These are phyloP conservation scores for Cottus gobio DNA, from an alignment of 2,113 vertebrate genomes.

Conservation along the genomic window DNA sequence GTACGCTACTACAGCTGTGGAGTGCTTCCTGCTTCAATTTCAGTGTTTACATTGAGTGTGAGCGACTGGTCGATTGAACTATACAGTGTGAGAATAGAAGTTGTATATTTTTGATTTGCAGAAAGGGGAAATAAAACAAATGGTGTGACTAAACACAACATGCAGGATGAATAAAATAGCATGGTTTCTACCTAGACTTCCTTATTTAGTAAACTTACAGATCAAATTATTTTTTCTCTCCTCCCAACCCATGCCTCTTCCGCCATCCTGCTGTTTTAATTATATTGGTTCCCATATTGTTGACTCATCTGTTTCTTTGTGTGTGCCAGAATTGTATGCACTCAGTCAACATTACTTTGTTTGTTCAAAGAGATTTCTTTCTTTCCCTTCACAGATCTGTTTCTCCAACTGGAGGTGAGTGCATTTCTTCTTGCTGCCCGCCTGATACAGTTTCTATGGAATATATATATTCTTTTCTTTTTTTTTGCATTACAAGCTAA, in stretches of 20 bases:
- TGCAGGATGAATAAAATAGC: background rate
- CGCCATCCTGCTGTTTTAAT: slow-evolving; percentile 13
- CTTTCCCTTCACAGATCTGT: slow-evolving; percentile 88
- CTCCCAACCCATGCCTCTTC: background rate
- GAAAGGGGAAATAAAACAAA: background rate
- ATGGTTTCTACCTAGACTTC: background rate
- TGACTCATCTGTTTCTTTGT: background rate
- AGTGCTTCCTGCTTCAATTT: slow-evolving; percentile 8
- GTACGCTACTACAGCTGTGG: background rate
- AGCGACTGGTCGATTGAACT: background rate
- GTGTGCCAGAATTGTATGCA: background rate
- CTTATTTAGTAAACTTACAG: background rate
- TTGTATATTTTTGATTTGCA: background rate
- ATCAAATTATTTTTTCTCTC: background rate
- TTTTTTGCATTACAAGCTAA: background rate
- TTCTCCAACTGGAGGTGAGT: slow-evolving; percentile 97
- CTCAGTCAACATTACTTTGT: background rate
- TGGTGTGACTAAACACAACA: background rate
- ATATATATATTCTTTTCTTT: background rate
- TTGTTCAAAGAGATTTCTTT: slow-evolving; percentile 2
- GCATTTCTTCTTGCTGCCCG: background rate
- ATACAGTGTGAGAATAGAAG: background rate
- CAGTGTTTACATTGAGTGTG: no score
- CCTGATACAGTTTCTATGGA: background rate
- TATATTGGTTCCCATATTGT: background rate